Evolutionary conservation across 2,113 vertebrate species (phyloP).

Genomic region (Mus spicilegus): DNA sequence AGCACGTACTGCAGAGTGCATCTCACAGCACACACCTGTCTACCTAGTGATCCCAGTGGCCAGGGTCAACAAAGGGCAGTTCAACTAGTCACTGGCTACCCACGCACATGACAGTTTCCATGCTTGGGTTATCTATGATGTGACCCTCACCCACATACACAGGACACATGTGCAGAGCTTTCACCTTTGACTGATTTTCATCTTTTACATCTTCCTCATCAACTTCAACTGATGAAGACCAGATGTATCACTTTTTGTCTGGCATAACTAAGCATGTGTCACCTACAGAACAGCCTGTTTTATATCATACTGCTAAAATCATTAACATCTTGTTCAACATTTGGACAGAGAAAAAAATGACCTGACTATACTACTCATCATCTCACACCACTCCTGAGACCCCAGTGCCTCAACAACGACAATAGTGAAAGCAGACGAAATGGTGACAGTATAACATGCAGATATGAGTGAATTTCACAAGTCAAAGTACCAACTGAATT

Average conservation of each 20-base stretch:
- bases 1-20: background rate
- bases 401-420: background rate
- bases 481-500: conserved; percentile 1
- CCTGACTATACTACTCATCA: background rate
- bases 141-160: background rate
- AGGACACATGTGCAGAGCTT: background rate
- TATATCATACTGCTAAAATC: background rate
- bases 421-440: background rate
- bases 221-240: background rate
- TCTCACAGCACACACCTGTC: background rate
- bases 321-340: conserved; percentile 21
- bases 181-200: background rate
- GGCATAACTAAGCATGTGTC: background rate
- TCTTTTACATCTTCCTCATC: conserved; percentile 16
- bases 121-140: background rate
- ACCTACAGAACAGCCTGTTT: background rate
- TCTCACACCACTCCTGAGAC: background rate
- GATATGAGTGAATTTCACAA: background rate
- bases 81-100: background rate
- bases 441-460: background rate
- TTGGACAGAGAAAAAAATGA: background rate
- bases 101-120: background rate
- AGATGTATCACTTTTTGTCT: background rate
- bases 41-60: background rate
- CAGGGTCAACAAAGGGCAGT: background rate